phyloP scores from a whole-genome alignment of 2,113 vertebrate genomes.

The Irena cyanogastra region DNA sequence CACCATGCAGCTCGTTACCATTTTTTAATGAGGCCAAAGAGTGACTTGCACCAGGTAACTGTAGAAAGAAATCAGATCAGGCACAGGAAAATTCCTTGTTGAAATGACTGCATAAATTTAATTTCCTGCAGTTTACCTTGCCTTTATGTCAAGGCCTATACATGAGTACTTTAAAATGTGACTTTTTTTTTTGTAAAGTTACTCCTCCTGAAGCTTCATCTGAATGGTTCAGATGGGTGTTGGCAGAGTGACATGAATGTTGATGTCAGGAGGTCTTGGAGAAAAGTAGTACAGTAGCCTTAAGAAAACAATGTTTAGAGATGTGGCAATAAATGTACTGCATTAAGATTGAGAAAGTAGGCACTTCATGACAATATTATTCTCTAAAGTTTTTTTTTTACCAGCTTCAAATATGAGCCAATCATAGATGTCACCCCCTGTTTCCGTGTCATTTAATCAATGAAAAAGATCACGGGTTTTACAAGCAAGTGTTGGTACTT shows the following conservation, averaged over 20 bases:
- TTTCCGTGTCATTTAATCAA: neutral
- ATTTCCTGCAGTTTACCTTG: neutral
- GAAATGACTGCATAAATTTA: neutral
- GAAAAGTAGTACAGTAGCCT: neutral
- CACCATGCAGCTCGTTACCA: neutral
- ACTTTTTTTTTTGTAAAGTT: neutral
- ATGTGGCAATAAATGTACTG: neutral
- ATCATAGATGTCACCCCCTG: neutral
- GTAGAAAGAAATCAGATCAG: neutral
- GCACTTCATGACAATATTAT: neutral
- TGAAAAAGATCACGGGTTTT: neutral
- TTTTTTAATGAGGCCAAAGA: neutral
- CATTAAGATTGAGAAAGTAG: neutral
- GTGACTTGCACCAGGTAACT: neutral
- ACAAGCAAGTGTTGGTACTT: neutral
- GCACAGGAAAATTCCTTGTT: neutral
- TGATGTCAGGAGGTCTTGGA: neutral
- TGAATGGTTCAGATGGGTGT: neutral
- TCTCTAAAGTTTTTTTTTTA: neutral
- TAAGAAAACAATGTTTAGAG: neutral
- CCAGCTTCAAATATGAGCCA: neutral
- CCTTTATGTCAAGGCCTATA: neutral
- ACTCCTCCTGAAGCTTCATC: neutral
- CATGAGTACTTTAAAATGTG: neutral
- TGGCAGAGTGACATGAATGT: neutral